Evolutionary conservation across 2,797 vertebrate genomes (phyloP).

Genomic region (Bradypus variegatus): DNA sequence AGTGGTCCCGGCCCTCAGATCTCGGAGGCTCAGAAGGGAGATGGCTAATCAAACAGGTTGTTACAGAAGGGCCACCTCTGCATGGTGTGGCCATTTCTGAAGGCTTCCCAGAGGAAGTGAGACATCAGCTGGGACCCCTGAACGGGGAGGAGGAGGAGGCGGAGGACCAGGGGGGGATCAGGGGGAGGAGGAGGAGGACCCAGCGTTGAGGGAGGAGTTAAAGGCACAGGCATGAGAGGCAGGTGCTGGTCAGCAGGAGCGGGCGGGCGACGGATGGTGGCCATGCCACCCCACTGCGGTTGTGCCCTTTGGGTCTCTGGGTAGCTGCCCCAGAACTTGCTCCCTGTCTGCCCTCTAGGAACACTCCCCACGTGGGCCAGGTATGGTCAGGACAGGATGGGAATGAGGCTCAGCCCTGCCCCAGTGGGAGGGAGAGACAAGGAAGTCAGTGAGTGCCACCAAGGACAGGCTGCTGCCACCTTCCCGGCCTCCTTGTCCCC

Average conservation of each 20-base stretch:
- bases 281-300: neutral
- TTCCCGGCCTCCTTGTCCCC: neutral
- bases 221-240: neutral
- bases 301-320: neutral
- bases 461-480: neutral
- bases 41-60: neutral
- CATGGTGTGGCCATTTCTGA: neutral
- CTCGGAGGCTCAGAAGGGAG: neutral
- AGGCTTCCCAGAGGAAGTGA: neutral
- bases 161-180: neutral
- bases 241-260: neutral
- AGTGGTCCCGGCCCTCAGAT: neutral
- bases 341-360: neutral
- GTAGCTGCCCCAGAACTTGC: neutral
- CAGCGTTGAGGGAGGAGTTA: neutral
- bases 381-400: neutral
- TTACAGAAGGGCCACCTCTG: neutral
- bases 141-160: neutral
- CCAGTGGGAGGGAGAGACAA: neutral
- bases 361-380: neutral
- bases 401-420: neutral
- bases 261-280: neutral
- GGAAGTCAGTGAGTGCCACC: neutral
- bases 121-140: neutral
- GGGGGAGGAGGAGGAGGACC: neutral